Evolutionary conservation across 2,797 vertebrate genomes (phyloP), one percentile per base, ranked within the genome.

Genomic region (Intellagama lesueurii): DNA sequence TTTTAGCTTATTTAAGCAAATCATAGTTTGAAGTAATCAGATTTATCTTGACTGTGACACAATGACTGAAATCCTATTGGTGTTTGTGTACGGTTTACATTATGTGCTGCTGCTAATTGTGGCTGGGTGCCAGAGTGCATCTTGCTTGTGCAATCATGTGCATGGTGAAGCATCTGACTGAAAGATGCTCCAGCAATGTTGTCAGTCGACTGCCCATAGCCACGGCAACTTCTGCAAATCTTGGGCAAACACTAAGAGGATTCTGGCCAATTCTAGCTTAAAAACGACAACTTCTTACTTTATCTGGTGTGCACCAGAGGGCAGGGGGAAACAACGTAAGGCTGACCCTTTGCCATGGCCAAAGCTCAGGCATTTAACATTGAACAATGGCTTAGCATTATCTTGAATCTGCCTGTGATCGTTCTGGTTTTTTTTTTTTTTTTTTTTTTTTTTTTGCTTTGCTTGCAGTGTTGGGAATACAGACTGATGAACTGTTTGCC

Each of bases 401-500:
- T 7, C 30, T 52, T 40, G 30, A 88, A 66, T 28, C 12, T 60
- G 87, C 30, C 22, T 7, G 24, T 9, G 3, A 68, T 87, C 0
- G 60, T 79, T 87, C 86, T 85, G 82, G 66, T 93, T 79, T 64
- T 17, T 26, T 89, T 81, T 91, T 56, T 5, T 22, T 9, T 9
- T 56, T 56, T 9, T 56, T 9, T 56, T 64, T 64, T 5, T 19
- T 64, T 56, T 64, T 64, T 64, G 19, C 17, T 64, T 90, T 70
- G 35, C 79, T 83, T 49, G 77, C 8, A 85, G 72, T 17, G 22
- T 89, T 91, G 47, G 90, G 52, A 86, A 81, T 90, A 79, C 80
- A 91, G 52, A 30, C 69, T 85, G 32, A 83, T 90, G 69, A 83
- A 91, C 85, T 86, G 87, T 76, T 52, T 35, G 35, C n/a, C 40